Conservation (phyloP, 2,888 invertebrate species). For the Calameuta filiformis region DNA sequence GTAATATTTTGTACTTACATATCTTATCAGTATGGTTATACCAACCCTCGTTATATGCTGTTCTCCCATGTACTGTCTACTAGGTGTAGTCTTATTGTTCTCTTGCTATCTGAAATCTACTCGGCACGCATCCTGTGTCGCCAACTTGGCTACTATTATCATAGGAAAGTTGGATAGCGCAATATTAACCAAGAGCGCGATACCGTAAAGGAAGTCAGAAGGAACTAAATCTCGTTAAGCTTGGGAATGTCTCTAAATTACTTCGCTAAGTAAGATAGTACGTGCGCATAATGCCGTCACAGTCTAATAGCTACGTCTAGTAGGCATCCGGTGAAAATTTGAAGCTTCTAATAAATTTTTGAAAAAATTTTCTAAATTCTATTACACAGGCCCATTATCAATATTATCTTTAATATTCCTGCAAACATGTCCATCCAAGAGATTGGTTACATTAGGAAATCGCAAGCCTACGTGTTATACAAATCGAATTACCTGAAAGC, state of each 20-base stretch:
- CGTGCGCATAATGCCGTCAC: neutral
- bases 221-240: neutral
- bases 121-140: slow-evolving; percentile 1
- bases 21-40: neutral
- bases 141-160: neutral
- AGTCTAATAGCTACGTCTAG: neutral
- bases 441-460: neutral
- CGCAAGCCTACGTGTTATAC: neutral
- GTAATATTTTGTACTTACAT: neutral
- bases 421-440: too few species aligned
- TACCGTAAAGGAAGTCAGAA: neutral
- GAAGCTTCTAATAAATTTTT: neutral
- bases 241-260: neutral
- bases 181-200: neutral
- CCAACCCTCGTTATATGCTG: neutral
- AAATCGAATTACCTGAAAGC: neutral
- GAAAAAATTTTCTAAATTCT: neutral
- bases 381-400: neutral
- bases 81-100: neutral
- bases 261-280: neutral
- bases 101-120: neutral
- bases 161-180: neutral
- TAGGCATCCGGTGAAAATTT: neutral
- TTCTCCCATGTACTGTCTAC: neutral
- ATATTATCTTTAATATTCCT: neutral